These are phyloP conservation scores for Ceryle rudis DNA, from an alignment of 2,797 vertebrate genomes.

Conservation along the genomic window DNA sequence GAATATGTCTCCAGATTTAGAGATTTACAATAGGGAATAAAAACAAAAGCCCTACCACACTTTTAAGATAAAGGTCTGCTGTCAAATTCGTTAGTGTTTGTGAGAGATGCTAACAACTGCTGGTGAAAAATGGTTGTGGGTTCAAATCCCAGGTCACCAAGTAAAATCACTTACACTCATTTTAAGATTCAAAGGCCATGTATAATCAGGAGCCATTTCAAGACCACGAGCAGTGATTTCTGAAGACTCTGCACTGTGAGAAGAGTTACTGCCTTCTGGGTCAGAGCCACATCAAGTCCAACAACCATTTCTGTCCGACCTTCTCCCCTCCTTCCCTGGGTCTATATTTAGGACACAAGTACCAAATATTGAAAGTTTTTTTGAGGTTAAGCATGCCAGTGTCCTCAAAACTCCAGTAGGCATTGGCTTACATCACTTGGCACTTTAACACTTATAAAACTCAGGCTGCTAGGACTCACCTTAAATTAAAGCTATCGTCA, in stretches of 20 bases:
- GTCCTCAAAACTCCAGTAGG: slow-evolving; percentile 57
- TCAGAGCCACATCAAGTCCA: slow-evolving; percentile 14
- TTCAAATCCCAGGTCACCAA: slow-evolving; percentile 18
- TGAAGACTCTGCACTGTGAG: neutral
- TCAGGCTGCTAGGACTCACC: neutral
- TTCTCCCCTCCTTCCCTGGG: neutral
- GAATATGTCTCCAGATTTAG: neutral
- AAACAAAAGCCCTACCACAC: slow-evolving; percentile 30
- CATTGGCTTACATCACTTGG: neutral
- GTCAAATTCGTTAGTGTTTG: slow-evolving; percentile 47
- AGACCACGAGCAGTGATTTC: neutral
- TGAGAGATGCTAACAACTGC: neutral
- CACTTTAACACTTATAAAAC: slow-evolving; percentile 26
- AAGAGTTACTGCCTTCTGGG: slow-evolving; percentile 38
- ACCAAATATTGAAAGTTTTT: slow-evolving; percentile 52
- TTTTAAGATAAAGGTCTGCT: slow-evolving; percentile 27
- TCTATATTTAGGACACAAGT: slow-evolving; percentile 59
- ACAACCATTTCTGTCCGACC: neutral
- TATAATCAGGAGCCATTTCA: neutral
- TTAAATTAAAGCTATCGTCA: slow-evolving; percentile 54
- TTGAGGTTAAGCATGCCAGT: slow-evolving; percentile 52
- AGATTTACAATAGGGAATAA: slow-evolving; percentile 20
- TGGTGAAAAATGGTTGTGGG: slow-evolving; percentile 12
- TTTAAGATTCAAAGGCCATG: neutral
- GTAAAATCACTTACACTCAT: slow-evolving; percentile 26